Evolutionary conservation across 1,140 invertebrate species (phyloP).

Genomic region (Sarcophaga peregrina): DNA sequence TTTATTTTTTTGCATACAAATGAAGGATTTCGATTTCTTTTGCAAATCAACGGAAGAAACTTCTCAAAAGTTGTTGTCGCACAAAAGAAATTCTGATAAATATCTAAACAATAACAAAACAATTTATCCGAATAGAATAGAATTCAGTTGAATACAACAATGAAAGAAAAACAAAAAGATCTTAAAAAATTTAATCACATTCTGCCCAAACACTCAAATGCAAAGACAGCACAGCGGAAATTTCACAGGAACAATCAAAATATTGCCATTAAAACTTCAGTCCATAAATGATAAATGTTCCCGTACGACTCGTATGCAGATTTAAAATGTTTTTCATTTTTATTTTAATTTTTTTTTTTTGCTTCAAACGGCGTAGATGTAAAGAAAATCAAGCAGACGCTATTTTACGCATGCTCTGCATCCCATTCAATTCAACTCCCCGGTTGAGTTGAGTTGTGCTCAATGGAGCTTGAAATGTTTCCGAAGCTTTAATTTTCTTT

Average conservation of each 20-base stretch:
- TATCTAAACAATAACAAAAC: conserved; percentile 15
- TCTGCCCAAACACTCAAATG: not conserved
- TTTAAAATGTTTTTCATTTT: no score
- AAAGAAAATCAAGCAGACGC: not conserved
- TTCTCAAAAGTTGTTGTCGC: not conserved
- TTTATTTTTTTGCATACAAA: no score
- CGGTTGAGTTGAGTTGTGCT: not conserved
- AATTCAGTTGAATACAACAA: not conserved
- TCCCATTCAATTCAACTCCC: no score
- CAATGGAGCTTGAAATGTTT: not conserved
- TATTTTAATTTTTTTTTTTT: no score
- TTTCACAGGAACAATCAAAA: conserved; percentile 24
- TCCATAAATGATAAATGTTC: not conserved
- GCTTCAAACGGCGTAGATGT: no score
- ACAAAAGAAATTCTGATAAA: conserved; percentile 18
- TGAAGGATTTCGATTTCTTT: not conserved
- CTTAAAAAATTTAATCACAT: not conserved
- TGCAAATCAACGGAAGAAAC: not conserved
- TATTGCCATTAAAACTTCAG: not conserved
- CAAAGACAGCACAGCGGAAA: not conserved
- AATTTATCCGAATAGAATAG: not conserved
- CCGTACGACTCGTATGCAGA: not conserved
- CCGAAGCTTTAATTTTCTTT: conserved; percentile 4
- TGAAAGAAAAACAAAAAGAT: not conserved
- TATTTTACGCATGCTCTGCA: not conserved